Base-by-base conservation (phyloP, 2,888 invertebrate genomes). In the Melanargia galathea region DNA sequence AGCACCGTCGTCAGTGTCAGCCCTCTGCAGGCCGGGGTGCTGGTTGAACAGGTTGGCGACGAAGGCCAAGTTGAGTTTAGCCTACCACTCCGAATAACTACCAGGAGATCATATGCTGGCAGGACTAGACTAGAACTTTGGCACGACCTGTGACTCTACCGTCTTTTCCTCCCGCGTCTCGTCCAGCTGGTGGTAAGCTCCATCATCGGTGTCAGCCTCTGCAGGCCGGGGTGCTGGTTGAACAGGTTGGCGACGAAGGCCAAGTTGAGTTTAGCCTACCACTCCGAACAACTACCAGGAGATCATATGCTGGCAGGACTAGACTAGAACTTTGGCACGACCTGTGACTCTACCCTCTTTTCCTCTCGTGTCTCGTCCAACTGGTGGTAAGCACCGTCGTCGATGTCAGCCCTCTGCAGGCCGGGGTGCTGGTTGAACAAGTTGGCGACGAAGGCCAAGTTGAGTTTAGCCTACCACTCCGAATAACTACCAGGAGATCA, bases 31-130 rank as follows among this genome's bases (percentile, higher is more conserved):
- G 0, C 96, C 97, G 0, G 99, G 99, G 89, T 98, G 98, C 85
- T 98, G 99, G 91, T 99, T 99, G 92, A 99, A 99, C 78, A 99
- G 93, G 85, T 99, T 99, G 69, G 99, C 99, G 10, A 99, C 99
- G 86, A 99, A 99, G 2, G 99, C 99, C 90, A 99, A 91, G 92
- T 99, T 99, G 65, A 99, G 93, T 87, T 99, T 99, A 92, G 13
- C 13, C 11, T 8, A 38, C 35, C 10, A 10, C 2, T 30, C 6
- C n/a, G n/a, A n/a, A n/a, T n/a, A n/a, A n/a, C n/a, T n/a, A n/a
- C n/a, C n/a, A n/a, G n/a, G n/a, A 8, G 16, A 8, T 40, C 18
- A 16, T 43, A 18, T 18, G 18, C 13, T 2, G 13, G 35, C 2
- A n/a, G 2, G 16, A 43, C 5, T 5, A 43, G 18, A 3, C 16